Conservation (phyloP, 2,888 invertebrate genomes). For the Gymnosoma rotundatum region DNA sequence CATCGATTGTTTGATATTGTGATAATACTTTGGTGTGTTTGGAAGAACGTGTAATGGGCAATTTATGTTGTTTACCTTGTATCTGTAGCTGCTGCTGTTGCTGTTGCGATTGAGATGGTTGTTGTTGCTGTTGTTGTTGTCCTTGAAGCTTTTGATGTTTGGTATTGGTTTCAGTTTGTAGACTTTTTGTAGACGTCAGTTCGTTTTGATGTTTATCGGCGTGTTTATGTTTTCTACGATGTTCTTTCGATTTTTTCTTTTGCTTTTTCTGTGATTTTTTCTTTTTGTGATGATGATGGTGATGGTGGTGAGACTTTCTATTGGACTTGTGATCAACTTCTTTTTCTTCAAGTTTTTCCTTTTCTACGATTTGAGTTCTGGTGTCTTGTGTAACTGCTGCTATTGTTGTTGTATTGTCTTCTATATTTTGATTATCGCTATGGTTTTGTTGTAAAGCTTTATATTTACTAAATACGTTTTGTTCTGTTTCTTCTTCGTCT, state of each 20-base stretch:
- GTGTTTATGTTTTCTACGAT: conserved; percentile 78
- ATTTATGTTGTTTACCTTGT: conserved; percentile 39
- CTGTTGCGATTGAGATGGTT: conserved; percentile 48
- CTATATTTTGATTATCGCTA: conserved; percentile 68
- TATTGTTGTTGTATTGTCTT: conserved; percentile 41
- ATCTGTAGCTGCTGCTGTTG: conserved; percentile 20
- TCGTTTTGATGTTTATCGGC: conserved; percentile 60
- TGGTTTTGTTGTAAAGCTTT: conserved; percentile 63
- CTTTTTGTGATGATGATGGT: conserved; percentile 77
- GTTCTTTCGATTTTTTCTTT: conserved; percentile 78
- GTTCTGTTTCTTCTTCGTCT: conserved; percentile 12
- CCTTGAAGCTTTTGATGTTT: conserved; percentile 51
- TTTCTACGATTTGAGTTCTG: conserved; percentile 23
- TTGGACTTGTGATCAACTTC: conserved; percentile 67
- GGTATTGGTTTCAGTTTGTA: conserved; percentile 42
- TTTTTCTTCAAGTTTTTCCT: conserved; percentile 45
- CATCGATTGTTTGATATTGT: conserved; percentile 69
- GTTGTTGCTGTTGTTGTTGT: conserved; percentile 56
- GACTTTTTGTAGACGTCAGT: conserved; percentile 27
- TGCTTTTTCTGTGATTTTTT: conserved; percentile 79
- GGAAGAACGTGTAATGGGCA: conserved; percentile 47
- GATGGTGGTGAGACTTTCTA: conserved; percentile 60
- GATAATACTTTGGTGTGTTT: conserved; percentile 31
- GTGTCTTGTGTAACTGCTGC: conserved; percentile 46
- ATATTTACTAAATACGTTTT: conserved; percentile 24